Evolutionary conservation across 2,888 invertebrate genomes (phyloP).

Genomic region (Sinodicranocentrus sp.): DNA sequence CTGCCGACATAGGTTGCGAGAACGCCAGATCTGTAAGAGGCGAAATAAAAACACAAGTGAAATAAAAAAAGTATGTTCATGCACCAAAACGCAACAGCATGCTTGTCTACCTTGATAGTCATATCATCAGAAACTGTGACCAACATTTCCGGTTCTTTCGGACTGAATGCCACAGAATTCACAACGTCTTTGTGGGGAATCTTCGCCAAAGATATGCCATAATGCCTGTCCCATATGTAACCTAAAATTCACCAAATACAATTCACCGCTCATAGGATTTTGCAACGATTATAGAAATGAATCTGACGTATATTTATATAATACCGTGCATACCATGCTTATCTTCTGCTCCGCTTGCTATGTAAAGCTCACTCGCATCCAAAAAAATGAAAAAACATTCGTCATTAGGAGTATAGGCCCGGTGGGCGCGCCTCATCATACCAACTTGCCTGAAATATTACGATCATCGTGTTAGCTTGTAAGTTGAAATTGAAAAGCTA

Average conservation of each 20-base stretch:
- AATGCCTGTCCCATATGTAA: constrained; percentile 89
- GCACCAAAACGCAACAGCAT: background rate
- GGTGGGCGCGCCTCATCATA: constrained; percentile 87
- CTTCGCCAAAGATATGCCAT: constrained; percentile 87
- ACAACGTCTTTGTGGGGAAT: constrained; percentile 89
- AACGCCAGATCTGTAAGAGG: constrained; percentile 61
- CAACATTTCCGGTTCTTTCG: constrained; percentile 87
- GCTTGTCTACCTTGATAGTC: constrained; percentile 83
- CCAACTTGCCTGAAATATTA: constrained; percentile 83
- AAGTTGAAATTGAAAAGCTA: no score
- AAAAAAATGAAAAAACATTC: constrained; percentile 93
- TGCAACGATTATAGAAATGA: no score
- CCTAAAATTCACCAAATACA: no score
- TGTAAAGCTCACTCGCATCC: constrained; percentile 89
- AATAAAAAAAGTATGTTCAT: background rate
- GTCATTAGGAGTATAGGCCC: constrained; percentile 90
- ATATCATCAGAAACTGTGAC: constrained; percentile 91
- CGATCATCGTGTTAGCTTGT: no score
- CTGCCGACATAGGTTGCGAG: constrained; percentile 28
- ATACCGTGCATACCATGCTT: constrained; percentile 84
- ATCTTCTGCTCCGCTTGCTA: constrained; percentile 92
- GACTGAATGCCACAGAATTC: constrained; percentile 91
- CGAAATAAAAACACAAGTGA: no score
- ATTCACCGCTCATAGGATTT: no score
- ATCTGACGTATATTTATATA: background rate